Conservation (phyloP, 2,888 invertebrate species). For the Sepiola atlantica region DNA sequence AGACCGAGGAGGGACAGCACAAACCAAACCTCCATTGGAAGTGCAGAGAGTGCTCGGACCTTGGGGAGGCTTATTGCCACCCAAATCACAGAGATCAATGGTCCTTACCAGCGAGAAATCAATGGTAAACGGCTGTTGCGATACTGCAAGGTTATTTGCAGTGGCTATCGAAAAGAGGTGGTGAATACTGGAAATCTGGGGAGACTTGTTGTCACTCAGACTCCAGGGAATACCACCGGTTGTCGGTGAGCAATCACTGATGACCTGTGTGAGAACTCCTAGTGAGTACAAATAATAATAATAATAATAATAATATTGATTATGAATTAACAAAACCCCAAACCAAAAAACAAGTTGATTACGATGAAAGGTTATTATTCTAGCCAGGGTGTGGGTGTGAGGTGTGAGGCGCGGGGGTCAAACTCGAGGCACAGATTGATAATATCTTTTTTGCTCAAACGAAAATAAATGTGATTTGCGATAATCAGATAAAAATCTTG, state of each 20-base stretch:
- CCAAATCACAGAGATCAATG: neutral
- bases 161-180: too few relatives aligned
- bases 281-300: neutral
- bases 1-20: too few relatives aligned
- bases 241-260: neutral
- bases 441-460: conserved; percentile 32
- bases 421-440: neutral
- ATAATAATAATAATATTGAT: neutral
- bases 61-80: neutral
- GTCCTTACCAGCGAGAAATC: too few relatives aligned
- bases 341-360: neutral
- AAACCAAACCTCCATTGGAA: too few relatives aligned
- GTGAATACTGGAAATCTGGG: too few relatives aligned
- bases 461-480: neutral
- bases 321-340: neutral
- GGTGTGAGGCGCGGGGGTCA: neutral
- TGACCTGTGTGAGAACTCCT: neutral
- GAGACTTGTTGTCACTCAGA: too few relatives aligned
- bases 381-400: too few relatives aligned
- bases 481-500: neutral
- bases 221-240: too few relatives aligned
- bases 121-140: too few relatives aligned
- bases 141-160: too few relatives aligned
- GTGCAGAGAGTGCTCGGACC: neutral
- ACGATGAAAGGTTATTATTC: neutral